phyloP scores from a whole-genome alignment of 1,140 invertebrate species.

The Hylaeus volcanicus region DNA sequence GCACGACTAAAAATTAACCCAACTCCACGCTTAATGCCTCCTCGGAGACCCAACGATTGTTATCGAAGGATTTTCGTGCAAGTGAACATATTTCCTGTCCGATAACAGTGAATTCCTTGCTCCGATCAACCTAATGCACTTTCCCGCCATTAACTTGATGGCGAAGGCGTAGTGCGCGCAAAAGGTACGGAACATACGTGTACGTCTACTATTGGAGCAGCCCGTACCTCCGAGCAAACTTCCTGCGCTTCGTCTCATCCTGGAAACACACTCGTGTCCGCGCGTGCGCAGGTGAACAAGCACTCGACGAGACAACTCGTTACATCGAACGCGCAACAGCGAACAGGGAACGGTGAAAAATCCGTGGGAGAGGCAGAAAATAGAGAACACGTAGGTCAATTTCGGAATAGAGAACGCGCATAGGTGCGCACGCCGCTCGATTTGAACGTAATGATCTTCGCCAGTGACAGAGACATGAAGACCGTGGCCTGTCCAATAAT shows the following conservation, averaged over 20 bases:
- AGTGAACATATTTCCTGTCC: no score
- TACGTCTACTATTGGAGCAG: not conserved
- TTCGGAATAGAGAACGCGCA: constrained; percentile 3
- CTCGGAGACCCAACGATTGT: no score
- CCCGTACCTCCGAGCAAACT: constrained; percentile 12
- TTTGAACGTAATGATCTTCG: constrained; percentile 36
- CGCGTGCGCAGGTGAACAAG: not conserved
- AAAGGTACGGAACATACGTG: not conserved
- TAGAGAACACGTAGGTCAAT: constrained; percentile 19
- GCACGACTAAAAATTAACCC: no score
- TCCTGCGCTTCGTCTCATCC: not conserved
- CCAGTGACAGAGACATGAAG: not conserved
- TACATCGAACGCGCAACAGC: not conserved
- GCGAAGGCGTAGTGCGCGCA: not conserved
- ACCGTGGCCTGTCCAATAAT: not conserved
- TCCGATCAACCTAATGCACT: not conserved
- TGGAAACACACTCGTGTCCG: not conserved
- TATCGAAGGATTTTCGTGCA: no score
- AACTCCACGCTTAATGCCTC: no score
- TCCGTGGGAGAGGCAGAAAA: not conserved
- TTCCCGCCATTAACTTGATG: not conserved
- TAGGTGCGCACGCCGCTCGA: not conserved
- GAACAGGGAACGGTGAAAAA: constrained; percentile 5
- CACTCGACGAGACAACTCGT: not conserved
- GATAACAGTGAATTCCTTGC: no score